Evolutionary conservation across 2,113 vertebrate genomes (phyloP).

Genomic region (Rhipidura dahli): DNA sequence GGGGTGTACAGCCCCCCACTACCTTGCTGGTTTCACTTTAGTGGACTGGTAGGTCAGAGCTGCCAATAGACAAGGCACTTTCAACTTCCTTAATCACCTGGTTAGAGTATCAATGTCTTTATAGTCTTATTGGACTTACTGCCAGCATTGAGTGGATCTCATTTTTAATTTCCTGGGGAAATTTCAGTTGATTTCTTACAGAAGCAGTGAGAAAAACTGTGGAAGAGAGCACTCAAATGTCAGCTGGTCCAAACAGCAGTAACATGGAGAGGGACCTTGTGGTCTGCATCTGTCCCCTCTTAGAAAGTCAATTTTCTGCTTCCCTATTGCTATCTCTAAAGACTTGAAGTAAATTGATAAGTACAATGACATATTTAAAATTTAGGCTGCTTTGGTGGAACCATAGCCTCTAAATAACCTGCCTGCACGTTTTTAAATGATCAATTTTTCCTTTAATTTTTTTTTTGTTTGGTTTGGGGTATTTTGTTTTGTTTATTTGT

Average conservation of each 20-base stretch:
- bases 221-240: not conserved
- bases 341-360: not conserved
- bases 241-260: not conserved
- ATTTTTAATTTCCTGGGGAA: not conserved
- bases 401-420: not conserved
- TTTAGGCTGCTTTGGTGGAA: not conserved
- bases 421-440: not conserved
- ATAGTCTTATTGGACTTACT: not conserved
- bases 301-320: not conserved
- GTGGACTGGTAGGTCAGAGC: not conserved
- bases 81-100: not conserved
- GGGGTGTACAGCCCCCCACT: too few relatives aligned
- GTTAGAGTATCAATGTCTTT: not conserved
- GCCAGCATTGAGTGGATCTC: rapidly evolving
- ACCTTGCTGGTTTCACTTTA: not conserved
- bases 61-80: not conserved
- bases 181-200: not conserved
- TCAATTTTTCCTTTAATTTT: not conserved
- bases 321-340: not conserved
- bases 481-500: not conserved
- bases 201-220: not conserved
- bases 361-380: not conserved
- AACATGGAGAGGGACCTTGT: not conserved
- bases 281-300: not conserved
- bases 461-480: not conserved